Evolutionary conservation across 2,888 invertebrate species (phyloP), one percentile per base, ranked within the genome.

Genomic region (Glaucopsyche alexis): DNA sequence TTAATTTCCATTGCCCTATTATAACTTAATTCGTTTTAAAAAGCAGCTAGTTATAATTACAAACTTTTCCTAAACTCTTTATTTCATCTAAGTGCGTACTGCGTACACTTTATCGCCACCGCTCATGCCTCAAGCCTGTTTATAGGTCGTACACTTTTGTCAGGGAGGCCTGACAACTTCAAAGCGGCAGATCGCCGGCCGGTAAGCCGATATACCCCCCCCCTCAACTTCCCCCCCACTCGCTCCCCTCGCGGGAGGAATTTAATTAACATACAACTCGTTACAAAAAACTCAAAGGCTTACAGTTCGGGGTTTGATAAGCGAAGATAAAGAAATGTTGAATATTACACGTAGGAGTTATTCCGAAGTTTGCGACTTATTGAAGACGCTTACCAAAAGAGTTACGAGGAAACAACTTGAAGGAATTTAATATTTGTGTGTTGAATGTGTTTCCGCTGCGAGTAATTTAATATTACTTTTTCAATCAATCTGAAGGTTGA

Each of bases 191-290:
- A 29, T 65, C 40, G 74, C 72, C 75, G 71, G 72, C 71, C 73
- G 40, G 75, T 76, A 77, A 76, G 77, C 75, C 74, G 76, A 77
- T 77, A 75, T 73, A 19, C 74, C 64, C 49, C 66, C 71, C 73
- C 74, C 66, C 73, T 11, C 9, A 3, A 2, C 52, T 9, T 8
- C 16, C 16, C 13, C 1, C 9, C 7, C 6, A 5, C 14, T 29
- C 60, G 7, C 13, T 1, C 60, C 19, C 13, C 6, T 16, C 7
- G 60, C 60, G 55, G 52, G 66, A 42, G 45, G 42, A 74, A 66
- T 75, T 69, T 69, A 74, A 74, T 75, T 72, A 71, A 72, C 66
- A 72, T 60, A 73, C 60, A 60, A 60, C 38, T 38, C 29, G 60
- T 60, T 38, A 60, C 13, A 60, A 60, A 60, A 60, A 60, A 13